Conservation (phyloP, 2,888 invertebrate species). For the Desoria tigrina region DNA sequence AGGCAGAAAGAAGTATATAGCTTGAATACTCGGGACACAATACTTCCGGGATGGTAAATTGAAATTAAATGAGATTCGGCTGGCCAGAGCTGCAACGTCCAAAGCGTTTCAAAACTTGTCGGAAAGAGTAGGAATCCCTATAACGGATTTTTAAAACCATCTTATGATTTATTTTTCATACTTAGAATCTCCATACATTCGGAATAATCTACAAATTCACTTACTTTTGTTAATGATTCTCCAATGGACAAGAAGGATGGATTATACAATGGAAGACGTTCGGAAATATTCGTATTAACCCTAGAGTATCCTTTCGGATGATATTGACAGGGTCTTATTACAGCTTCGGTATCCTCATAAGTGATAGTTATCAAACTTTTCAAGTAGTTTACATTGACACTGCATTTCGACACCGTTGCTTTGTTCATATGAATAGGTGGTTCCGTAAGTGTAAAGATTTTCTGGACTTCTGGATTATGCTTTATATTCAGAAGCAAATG, state of each 20-base stretch:
- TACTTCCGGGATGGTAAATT: constrained; percentile 43
- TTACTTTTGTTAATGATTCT: constrained; percentile 41
- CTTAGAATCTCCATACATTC: too few relatives aligned
- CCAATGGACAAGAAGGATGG: constrained; percentile 43
- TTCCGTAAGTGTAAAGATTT: constrained; percentile 45
- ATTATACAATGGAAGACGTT: constrained; percentile 48
- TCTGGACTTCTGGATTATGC: constrained; percentile 37
- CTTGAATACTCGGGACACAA: constrained; percentile 46
- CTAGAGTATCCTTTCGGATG: constrained; percentile 41
- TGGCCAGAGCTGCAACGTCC: constrained; percentile 51
- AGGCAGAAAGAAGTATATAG: constrained; percentile 44
- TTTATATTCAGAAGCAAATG: constrained; percentile 46
- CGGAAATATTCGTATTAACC: constrained; percentile 44
- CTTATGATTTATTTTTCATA: too few relatives aligned
- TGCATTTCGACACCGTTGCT: constrained; percentile 17
- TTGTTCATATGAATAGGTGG: constrained; percentile 23
- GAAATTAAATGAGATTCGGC: constrained; percentile 47
- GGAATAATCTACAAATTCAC: background rate
- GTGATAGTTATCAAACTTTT: constrained; percentile 41
- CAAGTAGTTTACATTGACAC: constrained; percentile 41
- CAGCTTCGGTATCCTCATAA: constrained; percentile 47
- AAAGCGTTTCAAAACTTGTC: constrained; percentile 48
- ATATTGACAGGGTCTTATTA: constrained; percentile 45
- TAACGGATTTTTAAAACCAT: background rate
- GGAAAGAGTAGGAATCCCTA: constrained; percentile 46